Percentiles rank a stretch among this genome's conserved stretches.
phyloP scores from a whole-genome alignment of 2,797 vertebrate species.

The Limosa lapponica region DNA sequence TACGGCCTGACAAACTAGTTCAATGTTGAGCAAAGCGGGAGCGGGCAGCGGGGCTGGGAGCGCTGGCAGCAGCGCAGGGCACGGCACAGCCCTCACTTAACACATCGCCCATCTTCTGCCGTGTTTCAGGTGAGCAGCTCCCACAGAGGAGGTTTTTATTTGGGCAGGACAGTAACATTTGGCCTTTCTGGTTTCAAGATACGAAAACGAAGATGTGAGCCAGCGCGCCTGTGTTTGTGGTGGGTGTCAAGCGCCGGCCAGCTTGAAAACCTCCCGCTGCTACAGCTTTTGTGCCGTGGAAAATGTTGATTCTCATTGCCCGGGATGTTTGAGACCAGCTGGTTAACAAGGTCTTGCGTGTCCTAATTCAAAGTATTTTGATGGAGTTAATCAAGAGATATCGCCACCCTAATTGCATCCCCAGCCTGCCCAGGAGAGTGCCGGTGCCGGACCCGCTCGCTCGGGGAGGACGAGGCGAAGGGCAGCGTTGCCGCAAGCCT shows the following conservation, averaged over 20 bases:
- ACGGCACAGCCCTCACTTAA: fast-evolving
- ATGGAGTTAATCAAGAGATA: neutral
- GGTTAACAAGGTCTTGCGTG: neutral
- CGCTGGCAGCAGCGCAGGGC: neutral
- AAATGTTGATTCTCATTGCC: neutral
- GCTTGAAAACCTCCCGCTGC: neutral
- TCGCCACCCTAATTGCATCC: neutral
- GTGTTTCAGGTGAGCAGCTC: neutral
- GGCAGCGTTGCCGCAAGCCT: neutral
- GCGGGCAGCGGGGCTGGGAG: neutral
- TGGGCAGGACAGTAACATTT: neutral
- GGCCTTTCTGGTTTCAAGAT: neutral
- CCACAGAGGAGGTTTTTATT: neutral
- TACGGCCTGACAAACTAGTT: neutral
- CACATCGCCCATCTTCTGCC: fast-evolving
- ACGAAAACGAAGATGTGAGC: fast-evolving
- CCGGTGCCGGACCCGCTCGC: neutral
- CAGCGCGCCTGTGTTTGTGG: fast-evolving
- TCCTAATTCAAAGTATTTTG: neutral
- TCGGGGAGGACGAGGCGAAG: neutral
- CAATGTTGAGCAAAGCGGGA: neutral
- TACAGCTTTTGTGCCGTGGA: fast-evolving
- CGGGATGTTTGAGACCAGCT: neutral
- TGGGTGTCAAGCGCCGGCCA: neutral
- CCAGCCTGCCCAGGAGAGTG: slow-evolving; percentile 59